Evolutionary conservation across 2,113 vertebrate species (phyloP).

Genomic region (Pyrgilauda ruficollis): DNA sequence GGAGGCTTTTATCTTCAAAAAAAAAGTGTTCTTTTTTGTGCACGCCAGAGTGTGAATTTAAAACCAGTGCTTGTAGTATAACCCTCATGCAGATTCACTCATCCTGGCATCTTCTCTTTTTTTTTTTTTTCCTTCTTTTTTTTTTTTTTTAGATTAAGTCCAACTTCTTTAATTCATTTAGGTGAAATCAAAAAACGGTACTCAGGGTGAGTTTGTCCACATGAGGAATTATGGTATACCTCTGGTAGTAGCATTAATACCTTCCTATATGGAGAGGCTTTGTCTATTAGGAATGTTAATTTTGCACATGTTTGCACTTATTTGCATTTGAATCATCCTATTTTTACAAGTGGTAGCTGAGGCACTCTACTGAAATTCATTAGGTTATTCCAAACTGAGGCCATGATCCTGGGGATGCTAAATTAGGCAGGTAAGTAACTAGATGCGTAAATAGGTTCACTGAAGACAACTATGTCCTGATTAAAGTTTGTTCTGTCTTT

Average conservation of each 20-base stretch:
- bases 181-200: neutral
- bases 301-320: neutral
- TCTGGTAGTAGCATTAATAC: neutral
- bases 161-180: neutral
- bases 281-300: neutral
- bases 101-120: neutral
- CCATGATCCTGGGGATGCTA: neutral
- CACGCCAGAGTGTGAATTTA: constrained; percentile 40
- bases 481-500: neutral
- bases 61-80: constrained; percentile 29
- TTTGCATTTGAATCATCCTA: neutral
- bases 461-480: neutral
- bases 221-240: neutral
- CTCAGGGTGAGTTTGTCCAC: neutral
- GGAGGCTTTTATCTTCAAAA: constrained; percentile 59
- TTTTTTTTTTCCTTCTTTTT: neutral
- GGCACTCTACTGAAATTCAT: neutral
- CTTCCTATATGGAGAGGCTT: neutral
- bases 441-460: neutral
- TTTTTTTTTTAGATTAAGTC: neutral
- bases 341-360: neutral
- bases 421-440: neutral
- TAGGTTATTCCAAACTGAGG: neutral
- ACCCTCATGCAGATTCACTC: neutral
- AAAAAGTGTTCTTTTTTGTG: constrained; percentile 55